These are phyloP conservation scores for Sminthurinus signatus DNA, from an alignment of 1,140 invertebrate species.

Conservation along the genomic window DNA sequence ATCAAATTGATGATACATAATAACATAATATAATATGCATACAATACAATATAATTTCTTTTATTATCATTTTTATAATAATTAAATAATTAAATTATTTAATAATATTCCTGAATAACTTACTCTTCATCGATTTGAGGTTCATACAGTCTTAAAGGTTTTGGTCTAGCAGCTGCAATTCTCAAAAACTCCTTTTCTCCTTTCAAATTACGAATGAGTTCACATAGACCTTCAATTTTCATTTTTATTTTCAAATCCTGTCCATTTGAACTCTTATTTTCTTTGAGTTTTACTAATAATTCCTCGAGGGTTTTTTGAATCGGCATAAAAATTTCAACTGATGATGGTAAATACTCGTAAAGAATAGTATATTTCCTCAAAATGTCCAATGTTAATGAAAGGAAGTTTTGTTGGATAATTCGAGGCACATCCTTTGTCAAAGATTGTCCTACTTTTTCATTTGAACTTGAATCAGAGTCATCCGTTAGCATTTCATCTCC, in stretches of 20 bases:
- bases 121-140: constrained; percentile 73
- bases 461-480: neutral
- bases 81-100: no score
- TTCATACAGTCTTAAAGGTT: constrained; percentile 72
- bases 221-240: constrained; percentile 47
- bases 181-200: constrained; percentile 49
- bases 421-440: constrained; percentile 1
- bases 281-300: no score
- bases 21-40: no score
- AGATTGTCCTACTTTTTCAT: neutral
- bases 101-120: no score
- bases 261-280: constrained; percentile 52
- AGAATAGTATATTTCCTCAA: constrained; percentile 29
- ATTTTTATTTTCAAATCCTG: constrained; percentile 48
- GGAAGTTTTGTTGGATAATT: neutral
- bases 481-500: no score
- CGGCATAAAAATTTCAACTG: constrained; percentile 44
- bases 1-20: neutral
- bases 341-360: constrained; percentile 44
- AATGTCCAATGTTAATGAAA: constrained; percentile 10
- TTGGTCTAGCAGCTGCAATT: constrained; percentile 55
- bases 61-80: neutral
- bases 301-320: constrained; percentile 39
- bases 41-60: constrained; percentile 4
- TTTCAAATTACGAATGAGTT: constrained; percentile 50